These are phyloP conservation scores for Scaptodrosophila lebanonensis DNA, from an alignment of 1,140 invertebrate genomes.

Conservation along the genomic window DNA sequence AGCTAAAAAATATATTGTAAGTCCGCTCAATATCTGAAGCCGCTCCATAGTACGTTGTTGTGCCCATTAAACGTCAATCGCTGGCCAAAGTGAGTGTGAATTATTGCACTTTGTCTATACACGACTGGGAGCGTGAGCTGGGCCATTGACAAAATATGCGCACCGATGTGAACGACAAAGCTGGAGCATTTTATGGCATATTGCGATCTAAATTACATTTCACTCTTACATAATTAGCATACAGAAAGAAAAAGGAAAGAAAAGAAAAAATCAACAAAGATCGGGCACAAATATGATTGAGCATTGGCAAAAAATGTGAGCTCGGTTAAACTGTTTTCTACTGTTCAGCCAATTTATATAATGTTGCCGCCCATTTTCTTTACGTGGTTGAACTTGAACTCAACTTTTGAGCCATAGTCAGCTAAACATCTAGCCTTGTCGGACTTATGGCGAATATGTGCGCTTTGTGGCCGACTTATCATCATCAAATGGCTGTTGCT, in stretches of 20 bases:
- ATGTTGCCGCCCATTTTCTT: slow-evolving; percentile 26
- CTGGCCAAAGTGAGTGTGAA: slow-evolving; percentile 65
- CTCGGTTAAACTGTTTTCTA: slow-evolving; percentile 11
- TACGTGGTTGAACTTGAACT: slow-evolving; percentile 52
- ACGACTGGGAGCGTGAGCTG: slow-evolving; percentile 28
- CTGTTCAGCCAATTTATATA: slow-evolving; percentile 5
- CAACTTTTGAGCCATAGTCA: slow-evolving; percentile 36
- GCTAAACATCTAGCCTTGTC: too few species aligned
- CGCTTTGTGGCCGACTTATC: slow-evolving; percentile 8
- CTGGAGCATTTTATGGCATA: slow-evolving; percentile 18
- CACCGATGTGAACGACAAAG: slow-evolving; percentile 26
- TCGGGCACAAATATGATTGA: too few species aligned
- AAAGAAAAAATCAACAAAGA: too few species aligned
- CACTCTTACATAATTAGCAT: slow-evolving; percentile 46
- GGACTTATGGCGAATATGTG: too few species aligned
- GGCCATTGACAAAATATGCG: slow-evolving; percentile 41
- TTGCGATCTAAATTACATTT: slow-evolving; percentile 55
- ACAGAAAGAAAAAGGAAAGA: too few species aligned
- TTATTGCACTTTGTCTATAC: slow-evolving; percentile 68
- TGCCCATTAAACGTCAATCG: slow-evolving; percentile 52
- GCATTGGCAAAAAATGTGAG: slow-evolving; percentile 24
- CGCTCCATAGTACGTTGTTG: slow-evolving; percentile 27
- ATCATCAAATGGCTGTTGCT: slow-evolving; percentile 46
- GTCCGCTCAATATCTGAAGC: too few species aligned
- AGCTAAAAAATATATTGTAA: too few species aligned